Percentiles rank a stretch among this genome's conserved stretches.
These are phyloP conservation scores for Eustalomyia histrio DNA, from an alignment of 2,888 invertebrate species.

Conservation along the genomic window DNA sequence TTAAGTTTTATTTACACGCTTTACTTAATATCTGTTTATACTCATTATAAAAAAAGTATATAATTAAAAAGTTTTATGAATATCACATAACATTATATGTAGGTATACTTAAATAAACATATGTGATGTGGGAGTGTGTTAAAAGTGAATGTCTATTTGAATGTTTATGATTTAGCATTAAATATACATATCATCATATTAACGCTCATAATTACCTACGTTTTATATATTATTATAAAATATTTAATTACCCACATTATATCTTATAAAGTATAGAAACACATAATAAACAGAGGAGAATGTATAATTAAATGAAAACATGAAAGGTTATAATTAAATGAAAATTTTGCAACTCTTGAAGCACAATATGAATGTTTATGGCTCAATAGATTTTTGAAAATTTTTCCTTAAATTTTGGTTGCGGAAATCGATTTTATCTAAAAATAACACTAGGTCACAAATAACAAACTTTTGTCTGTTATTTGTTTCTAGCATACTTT, in stretches of 20 bases:
- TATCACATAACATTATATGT: neutral
- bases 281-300: constrained; percentile 28
- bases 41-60: constrained; percentile 12
- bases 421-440: too few species aligned
- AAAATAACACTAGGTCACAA: too few species aligned
- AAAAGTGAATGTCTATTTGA: neutral
- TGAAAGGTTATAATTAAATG: too few species aligned
- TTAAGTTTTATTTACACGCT: constrained; percentile 10
- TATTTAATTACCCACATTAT: constrained; percentile 55
- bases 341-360: too few species aligned
- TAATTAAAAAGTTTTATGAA: neutral
- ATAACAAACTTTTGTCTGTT: too few species aligned
- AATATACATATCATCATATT: neutral
- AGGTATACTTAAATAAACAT: neutral
- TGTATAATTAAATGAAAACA: too few species aligned
- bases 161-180: neutral
- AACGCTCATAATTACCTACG: constrained; percentile 40
- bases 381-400: too few species aligned
- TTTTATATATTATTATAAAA: constrained; percentile 28
- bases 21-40: constrained; percentile 21
- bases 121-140: neutral
- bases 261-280: constrained; percentile 20
- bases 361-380: too few species aligned
- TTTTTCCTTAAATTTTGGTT: too few species aligned
- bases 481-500: too few species aligned